A percentile compares a stretch with the other conserved stretches of the same genome.
Conservation (phyloP, 1,140 invertebrate species). For the Camponotus pennsylvanicus region DNA sequence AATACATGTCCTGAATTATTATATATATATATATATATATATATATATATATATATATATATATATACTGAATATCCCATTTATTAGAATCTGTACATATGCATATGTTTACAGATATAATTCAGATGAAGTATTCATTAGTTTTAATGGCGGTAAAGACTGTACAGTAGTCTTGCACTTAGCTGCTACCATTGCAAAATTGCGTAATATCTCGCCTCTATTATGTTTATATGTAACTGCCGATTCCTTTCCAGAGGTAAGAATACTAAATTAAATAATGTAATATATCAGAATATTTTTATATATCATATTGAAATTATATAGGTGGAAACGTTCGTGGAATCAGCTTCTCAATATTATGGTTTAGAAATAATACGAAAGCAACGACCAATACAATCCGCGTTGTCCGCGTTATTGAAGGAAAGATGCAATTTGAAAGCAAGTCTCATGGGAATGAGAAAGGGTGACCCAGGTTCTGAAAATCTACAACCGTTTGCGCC, state of each 20-base stretch:
- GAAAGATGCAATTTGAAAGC: conserved; percentile 91
- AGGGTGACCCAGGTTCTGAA: conserved; percentile 93
- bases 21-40: background rate
- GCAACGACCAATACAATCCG: conserved; percentile 90
- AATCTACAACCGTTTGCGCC: conserved; percentile 87
- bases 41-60: background rate
- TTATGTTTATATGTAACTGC: conserved; percentile 86
- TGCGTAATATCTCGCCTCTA: conserved; percentile 79
- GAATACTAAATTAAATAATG: conserved; percentile 1
- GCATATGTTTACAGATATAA: conserved; percentile 85
- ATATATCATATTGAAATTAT: too few relatives aligned
- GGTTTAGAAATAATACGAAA: conserved; percentile 90
- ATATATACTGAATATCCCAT: background rate
- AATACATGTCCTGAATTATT: background rate
- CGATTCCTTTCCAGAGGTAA: conserved; percentile 92
- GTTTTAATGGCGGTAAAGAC: conserved; percentile 99
- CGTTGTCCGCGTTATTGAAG: conserved; percentile 88
- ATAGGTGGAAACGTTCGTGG: conserved; percentile 93
- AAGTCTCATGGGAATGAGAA: conserved; percentile 95
- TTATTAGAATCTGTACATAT: background rate
- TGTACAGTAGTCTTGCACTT: conserved; percentile 96
- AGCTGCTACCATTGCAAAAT: conserved; percentile 88
- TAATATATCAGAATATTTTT: background rate
- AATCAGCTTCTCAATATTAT: conserved; percentile 90
- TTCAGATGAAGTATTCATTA: conserved; percentile 92